Base-by-base conservation (phyloP, 1,140 invertebrate genomes). In the Drosophila teissieri region DNA sequence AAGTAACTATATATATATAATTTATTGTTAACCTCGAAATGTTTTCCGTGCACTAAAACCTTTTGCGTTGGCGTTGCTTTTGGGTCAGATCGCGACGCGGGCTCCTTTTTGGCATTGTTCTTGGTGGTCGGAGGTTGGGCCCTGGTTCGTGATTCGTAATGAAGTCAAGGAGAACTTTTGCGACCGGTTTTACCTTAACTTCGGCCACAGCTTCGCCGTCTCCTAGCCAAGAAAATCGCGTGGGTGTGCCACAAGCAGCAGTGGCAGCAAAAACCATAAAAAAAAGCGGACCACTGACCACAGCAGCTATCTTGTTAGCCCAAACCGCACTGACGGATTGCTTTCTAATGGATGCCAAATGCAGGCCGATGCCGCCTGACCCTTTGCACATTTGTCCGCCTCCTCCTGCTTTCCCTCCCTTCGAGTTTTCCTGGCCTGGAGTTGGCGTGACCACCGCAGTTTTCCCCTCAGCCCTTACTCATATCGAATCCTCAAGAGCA, bases 31-130 rank as follows among this genome's bases (percentile, higher is more conserved):
- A 31, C 31, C 8, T 8, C 8, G 8, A 3, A 31, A 10, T 3
- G 2, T 31, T 31, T 31, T 31, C 7, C 1, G 31, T 31, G 31
- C 31, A 10, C 2, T 3, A 10, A 57, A 63, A 42, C 24, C 40
- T 46, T 69, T 70, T 40, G 78, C 78, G 81, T 85, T 85, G 78
- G 82, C 81, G 82, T 70, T 24, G 68, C 61, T 81, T 85, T 81
- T 86, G 78, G 82, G 82, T 85, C 81, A 85, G 65, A 69, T 53
- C 40, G 54, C 64, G 60, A 51, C 40, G 61, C 37, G 45, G 44
- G 67, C 76, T 89, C 77, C 84, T 89, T 88, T 84, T 77, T 84
- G 84, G 84, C 84, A 79, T 89, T 86, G 83, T 88, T 89, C 64
- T 84, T 67, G 55, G 61, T 72, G 77, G 55, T 78, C 67, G 67